Conservation (phyloP, 2,888 invertebrate genomes). For the Eupsilia transversa region DNA sequence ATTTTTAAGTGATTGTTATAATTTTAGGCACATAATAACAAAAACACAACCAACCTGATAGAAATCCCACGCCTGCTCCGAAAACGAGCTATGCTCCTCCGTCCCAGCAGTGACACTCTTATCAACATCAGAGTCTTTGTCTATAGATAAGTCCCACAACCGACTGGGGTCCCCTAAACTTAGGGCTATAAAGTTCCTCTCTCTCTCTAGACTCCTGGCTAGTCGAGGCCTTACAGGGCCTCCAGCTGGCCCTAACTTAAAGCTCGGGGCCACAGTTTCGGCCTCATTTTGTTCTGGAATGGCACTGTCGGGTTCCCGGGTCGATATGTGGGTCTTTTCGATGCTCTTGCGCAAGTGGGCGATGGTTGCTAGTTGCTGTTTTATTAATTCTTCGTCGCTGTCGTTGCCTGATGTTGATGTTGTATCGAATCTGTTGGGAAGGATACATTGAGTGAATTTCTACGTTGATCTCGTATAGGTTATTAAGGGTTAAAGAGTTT, state of each 20-base stretch:
- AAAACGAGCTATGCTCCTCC: constrained; percentile 95
- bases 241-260: constrained; percentile 92
- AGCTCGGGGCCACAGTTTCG: constrained; percentile 90
- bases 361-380: constrained; percentile 83
- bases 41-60: constrained; percentile 92
- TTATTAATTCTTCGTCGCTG: constrained; percentile 91
- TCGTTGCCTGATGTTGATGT: constrained; percentile 92
- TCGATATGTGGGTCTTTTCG: constrained; percentile 87
- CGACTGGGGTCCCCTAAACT: constrained; percentile 86
- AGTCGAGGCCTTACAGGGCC: constrained; percentile 85
- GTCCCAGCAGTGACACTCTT: constrained; percentile 92
- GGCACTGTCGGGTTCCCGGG: constrained; percentile 81
- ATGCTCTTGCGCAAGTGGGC: constrained; percentile 86
- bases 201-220: constrained; percentile 83
- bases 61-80: constrained; percentile 98
- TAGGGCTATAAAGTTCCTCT: constrained; percentile 82
- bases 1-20: neutral
- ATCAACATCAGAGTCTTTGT: constrained; percentile 89
- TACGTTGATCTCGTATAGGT: neutral
- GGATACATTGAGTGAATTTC: neutral
- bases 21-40: neutral
- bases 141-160: constrained; percentile 85
- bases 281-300: constrained; percentile 84
- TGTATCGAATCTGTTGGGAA: constrained; percentile 87
- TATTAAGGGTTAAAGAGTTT: neutral